Evolutionary conservation across 2,113 vertebrate species (phyloP).

Genomic region (Todiramphus chloris): DNA sequence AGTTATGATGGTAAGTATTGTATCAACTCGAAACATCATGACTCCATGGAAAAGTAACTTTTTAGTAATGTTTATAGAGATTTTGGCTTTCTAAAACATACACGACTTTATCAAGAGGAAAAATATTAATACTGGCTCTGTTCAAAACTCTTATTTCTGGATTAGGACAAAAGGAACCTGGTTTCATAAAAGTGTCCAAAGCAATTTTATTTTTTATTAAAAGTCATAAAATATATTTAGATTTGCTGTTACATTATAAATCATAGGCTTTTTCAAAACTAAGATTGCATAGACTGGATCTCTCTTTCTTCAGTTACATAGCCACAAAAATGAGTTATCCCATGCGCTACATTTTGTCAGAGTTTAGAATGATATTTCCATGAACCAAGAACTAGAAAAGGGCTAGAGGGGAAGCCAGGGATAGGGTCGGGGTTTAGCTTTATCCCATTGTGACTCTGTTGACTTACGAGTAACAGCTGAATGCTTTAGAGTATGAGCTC

Average conservation of each 20-base stretch:
- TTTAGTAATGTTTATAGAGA: background rate
- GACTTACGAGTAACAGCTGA: background rate
- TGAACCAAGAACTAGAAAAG: background rate
- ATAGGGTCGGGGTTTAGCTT: background rate
- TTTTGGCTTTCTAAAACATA: background rate
- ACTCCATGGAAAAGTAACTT: background rate
- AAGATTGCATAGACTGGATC: background rate
- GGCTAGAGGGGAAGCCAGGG: background rate
- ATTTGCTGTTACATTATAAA: background rate
- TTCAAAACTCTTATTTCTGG: background rate
- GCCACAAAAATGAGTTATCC: background rate
- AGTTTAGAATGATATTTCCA: background rate
- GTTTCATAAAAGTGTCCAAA: background rate
- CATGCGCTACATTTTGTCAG: background rate
- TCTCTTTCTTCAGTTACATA: slow-evolving; percentile 3
- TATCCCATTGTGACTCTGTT: background rate
- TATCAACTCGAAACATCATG: background rate
- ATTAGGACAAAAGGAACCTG: background rate
- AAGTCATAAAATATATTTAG: background rate
- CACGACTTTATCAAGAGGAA: background rate
- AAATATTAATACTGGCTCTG: background rate
- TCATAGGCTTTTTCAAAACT: background rate
- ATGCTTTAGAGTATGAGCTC: background rate
- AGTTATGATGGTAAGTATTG: background rate
- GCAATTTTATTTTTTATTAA: background rate